Evolutionary conservation across 2,797 vertebrate genomes (phyloP), one percentile per base, ranked within the genome.

Genomic region (Danio kyathit): DNA sequence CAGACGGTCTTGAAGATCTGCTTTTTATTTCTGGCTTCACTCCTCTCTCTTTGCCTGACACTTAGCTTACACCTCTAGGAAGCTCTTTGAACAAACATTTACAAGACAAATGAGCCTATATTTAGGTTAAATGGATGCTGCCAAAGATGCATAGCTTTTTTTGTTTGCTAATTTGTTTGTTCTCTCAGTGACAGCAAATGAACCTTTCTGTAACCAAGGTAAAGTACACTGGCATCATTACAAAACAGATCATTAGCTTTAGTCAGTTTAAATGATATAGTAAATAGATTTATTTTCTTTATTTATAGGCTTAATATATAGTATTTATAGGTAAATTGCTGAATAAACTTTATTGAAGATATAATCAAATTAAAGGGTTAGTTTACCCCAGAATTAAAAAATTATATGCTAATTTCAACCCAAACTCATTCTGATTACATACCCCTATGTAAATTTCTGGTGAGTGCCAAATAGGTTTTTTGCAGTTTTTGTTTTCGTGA

Each of bases 91-190:
- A 40, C 40, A 59, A 21, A 5, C 8, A 79, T 79, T 70, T 70
- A 69, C 65, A 41, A 69, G 54, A 79, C 56, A 79, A 70, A 51
- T 60, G n/a, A 60, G 76, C 19, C 64, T 60, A 9, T 19, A 59
- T 70, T 76, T 38, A 52, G 51, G 19, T 40, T 41, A 64, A 74
- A 52, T 38, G 43, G 56, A 52, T 43, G n/a, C 51, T 48, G 41
- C 19, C 9, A 19, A 41, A 16, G n/a, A 49, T 56, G 11, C 61
- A 59, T 38, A 19, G 75, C 19, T 51, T 70, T 51, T 59, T 78
- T 60, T 69, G 44, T 60, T 78, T 17, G 14, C 44, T 74, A 41
- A 57, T 67, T 49, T 60, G 76, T 70, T 70, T 78, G 66, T 60
- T 49, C 19, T 12, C 43, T 69, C 43, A 60, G 7, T 60, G 65